These are phyloP conservation scores for Sphenodon punctatus DNA, from an alignment of 2,797 vertebrate genomes.

Conservation along the genomic window DNA sequence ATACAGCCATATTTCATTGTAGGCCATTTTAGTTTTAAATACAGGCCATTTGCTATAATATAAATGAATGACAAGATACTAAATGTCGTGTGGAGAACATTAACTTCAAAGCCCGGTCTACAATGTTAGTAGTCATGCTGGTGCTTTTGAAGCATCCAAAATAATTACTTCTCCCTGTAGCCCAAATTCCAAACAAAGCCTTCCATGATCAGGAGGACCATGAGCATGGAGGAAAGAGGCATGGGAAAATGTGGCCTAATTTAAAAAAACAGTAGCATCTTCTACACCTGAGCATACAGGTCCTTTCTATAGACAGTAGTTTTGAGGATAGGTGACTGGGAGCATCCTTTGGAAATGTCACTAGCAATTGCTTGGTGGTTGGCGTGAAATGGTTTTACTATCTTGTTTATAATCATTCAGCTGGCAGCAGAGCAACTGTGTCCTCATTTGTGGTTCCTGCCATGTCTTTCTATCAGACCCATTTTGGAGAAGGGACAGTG, in stretches of 20 bases:
- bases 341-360: not conserved
- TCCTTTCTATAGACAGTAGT: fast-evolving
- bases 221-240: not conserved
- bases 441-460: not conserved
- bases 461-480: not conserved
- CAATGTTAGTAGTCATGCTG: not conserved
- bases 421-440: not conserved
- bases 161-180: not conserved
- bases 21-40: conserved; percentile 31
- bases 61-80: conserved; percentile 4
- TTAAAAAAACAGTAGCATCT: not conserved
- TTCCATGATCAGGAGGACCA: not conserved
- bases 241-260: not conserved
- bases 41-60: not conserved
- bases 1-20: not conserved
- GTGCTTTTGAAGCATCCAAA: not conserved
- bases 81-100: conserved; percentile 19
- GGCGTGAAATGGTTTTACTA: not conserved
- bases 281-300: fast-evolving
- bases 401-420: no score
- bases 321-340: not conserved
- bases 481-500: not conserved
- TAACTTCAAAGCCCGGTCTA: not conserved
- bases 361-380: not conserved
- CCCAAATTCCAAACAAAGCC: not conserved